A percentile compares a stretch with the other conserved stretches of the same genome.
phyloP scores from a whole-genome alignment of 1,140 invertebrate species.

The Nixonia krombeini region DNA sequence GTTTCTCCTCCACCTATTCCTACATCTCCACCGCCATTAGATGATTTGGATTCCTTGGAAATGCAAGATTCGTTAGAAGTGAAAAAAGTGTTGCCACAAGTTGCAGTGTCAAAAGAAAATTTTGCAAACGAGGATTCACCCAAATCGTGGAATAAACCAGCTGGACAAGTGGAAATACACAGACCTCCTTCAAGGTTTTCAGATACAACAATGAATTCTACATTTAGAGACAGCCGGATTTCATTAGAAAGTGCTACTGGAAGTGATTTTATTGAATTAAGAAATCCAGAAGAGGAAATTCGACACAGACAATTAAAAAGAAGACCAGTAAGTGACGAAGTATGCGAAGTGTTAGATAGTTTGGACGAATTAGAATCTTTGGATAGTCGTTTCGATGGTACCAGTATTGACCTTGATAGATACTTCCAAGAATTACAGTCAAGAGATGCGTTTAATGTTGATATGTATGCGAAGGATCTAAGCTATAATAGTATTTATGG shows the following conservation, averaged over 20 bases:
- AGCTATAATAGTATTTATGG: slow-evolving; percentile 64
- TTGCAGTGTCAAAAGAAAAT: slow-evolving; percentile 36
- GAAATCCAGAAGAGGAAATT: slow-evolving; percentile 73
- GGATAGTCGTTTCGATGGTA: slow-evolving; percentile 74
- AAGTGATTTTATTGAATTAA: slow-evolving; percentile 71
- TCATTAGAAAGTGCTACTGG: slow-evolving; percentile 61
- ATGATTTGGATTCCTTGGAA: slow-evolving; percentile 74
- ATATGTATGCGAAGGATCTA: slow-evolving; percentile 61
- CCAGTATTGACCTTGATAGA: slow-evolving; percentile 76
- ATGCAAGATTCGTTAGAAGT: slow-evolving; percentile 58
- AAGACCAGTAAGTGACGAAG: slow-evolving; percentile 78
- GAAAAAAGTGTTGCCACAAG: slow-evolving; percentile 54
- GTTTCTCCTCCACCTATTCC: slow-evolving; percentile 87
- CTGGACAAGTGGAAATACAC: slow-evolving; percentile 52
- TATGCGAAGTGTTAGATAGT: slow-evolving; percentile 69
- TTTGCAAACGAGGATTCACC: slow-evolving; percentile 40
- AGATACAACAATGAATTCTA: slow-evolving; percentile 53
- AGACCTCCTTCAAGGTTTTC: slow-evolving; percentile 56
- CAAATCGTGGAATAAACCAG: slow-evolving; percentile 58
- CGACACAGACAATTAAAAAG: slow-evolving; percentile 76
- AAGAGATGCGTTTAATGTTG: slow-evolving; percentile 67
- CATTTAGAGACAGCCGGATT: slow-evolving; percentile 57
- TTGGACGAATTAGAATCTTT: slow-evolving; percentile 75
- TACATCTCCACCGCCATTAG: slow-evolving; percentile 80
- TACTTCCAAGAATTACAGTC: slow-evolving; percentile 77